Evolutionary conservation across 2,113 vertebrate genomes (phyloP), one percentile per base, ranked within the genome.

Genomic region (Willisornis vidua): DNA sequence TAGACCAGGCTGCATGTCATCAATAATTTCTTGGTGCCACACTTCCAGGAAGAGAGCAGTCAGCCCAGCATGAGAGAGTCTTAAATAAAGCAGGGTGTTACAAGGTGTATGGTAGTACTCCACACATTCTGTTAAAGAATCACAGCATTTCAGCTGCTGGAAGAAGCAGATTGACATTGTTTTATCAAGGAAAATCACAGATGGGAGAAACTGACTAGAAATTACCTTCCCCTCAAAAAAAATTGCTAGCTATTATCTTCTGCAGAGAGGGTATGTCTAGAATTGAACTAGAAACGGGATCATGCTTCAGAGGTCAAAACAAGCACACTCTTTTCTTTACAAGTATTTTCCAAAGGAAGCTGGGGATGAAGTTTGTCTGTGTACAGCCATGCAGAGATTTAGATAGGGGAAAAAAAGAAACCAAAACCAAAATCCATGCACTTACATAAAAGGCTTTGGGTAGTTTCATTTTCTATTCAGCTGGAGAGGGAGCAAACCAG

Each of bases 401-500:
- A 59, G 63, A 67, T 6, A 18, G 26, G 12, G 1, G 58, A 28
- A 14, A 9, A 33, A 1, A 70, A 26, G 12, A 37, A 9, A 14
- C 12, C 14, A n/a, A n/a, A 19, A 22, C 20, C 20, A n/a, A 58
- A 84, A 46, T 49, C 43, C 87, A 71, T 45, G 39, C 71, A 87
- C 77, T 90, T 92, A 59, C 39, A 89, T 85, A 92, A 96, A 93
- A 90, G 55, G 52, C 85, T 95, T 96, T 95, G 58, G 43, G 58
- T 37, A 91, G 78, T 93, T 94, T 94, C 85, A 75, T 94, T 93
- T 93, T 95, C 86, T 71, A 15, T 74, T 94, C 80, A 90, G 29
- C 55, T 51, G 77, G 33, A 62, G 76, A 86, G 59, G 51, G 55
- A 91, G 63, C 37, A 90, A 85, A 55, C 18, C 43, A 80, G 71